A percentile compares a stretch with the other conserved stretches of the same genome.
These are phyloP conservation scores for Spodoptera frugiperda DNA, from an alignment of 1,140 invertebrate species.

Conservation along the genomic window DNA sequence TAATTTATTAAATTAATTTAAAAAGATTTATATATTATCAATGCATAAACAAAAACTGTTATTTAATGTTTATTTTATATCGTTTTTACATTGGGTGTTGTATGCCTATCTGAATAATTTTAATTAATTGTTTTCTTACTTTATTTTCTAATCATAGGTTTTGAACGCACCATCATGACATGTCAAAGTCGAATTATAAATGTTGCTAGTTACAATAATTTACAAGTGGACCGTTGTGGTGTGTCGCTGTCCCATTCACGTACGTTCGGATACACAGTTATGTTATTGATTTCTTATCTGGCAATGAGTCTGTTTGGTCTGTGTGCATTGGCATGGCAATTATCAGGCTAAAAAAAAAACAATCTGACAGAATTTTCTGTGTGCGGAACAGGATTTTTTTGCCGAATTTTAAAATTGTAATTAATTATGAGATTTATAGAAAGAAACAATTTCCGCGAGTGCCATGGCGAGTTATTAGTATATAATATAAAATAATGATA, in stretches of 20 bases:
- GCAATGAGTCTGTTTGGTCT: background rate
- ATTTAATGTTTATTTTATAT: background rate
- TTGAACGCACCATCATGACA: conserved; percentile 37
- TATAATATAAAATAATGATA: conserved; percentile 65
- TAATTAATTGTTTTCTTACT: too few species aligned
- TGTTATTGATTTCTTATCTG: background rate
- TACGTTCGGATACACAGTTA: background rate
- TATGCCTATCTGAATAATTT: too few species aligned
- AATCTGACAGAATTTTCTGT: conserved; percentile 37
- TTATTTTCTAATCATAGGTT: background rate
- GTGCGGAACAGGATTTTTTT: conserved; percentile 23
- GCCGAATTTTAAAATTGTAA: conserved; percentile 9
- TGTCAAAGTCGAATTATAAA: conserved; percentile 16
- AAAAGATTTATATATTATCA: background rate
- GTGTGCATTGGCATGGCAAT: background rate
- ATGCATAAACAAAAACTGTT: too few species aligned
- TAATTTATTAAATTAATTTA: background rate
- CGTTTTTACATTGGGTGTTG: background rate
- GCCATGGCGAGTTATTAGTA: background rate
- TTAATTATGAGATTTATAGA: conserved; percentile 39
- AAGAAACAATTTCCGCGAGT: background rate
- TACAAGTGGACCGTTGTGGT: background rate
- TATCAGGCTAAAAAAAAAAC: conserved; percentile 28
- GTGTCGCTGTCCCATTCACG: background rate
- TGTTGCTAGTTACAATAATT: background rate